A percentile compares a stretch with the other conserved stretches of the same genome.
Evolutionary conservation across 2,888 invertebrate species (phyloP).

Genomic region (Drosophila nigricruria): DNA sequence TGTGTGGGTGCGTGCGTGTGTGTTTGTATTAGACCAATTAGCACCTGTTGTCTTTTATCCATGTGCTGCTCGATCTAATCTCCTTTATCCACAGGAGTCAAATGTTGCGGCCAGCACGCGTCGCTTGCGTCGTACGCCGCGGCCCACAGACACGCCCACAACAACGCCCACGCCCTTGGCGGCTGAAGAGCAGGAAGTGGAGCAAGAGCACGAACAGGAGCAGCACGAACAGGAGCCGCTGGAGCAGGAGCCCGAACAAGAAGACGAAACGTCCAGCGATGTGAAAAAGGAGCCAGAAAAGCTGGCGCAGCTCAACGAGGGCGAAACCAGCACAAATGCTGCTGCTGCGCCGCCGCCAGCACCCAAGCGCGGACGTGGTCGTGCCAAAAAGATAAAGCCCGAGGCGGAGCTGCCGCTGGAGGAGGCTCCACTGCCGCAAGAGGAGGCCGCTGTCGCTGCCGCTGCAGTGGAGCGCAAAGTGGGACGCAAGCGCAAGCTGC

Average conservation of each 20-base stretch:
- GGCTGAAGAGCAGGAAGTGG: constrained; percentile 21
- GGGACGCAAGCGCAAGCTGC: constrained; percentile 71
- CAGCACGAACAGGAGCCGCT: not conserved
- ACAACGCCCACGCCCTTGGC: constrained; percentile 11
- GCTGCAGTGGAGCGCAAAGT: constrained; percentile 61
- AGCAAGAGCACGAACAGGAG: not conserved
- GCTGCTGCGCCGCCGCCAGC: constrained; percentile 18
- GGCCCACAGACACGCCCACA: constrained; percentile 60
- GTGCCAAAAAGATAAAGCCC: constrained; percentile 69
- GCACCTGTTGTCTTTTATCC: constrained; percentile 19
- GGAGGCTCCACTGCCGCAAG: constrained; percentile 6
- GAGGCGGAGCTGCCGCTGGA: constrained; percentile 43
- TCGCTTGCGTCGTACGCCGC: constrained; percentile 74
- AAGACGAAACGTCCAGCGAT: constrained; percentile 18
- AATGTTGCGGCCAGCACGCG: constrained; percentile 59
- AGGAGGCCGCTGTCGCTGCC: too few relatives aligned
- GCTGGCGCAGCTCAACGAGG: constrained; percentile 5
- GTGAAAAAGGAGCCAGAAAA: constrained; percentile 65
- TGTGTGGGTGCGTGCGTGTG: too few relatives aligned
- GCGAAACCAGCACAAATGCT: constrained; percentile 5
- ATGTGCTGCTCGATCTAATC: not conserved
- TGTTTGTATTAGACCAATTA: not conserved
- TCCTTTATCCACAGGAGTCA: constrained; percentile 59
- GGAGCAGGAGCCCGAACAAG: constrained; percentile 5
- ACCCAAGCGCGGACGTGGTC: constrained; percentile 77